Evolutionary conservation across 2,888 invertebrate species (phyloP).

Genomic region (Callyntrura guangdongensis): DNA sequence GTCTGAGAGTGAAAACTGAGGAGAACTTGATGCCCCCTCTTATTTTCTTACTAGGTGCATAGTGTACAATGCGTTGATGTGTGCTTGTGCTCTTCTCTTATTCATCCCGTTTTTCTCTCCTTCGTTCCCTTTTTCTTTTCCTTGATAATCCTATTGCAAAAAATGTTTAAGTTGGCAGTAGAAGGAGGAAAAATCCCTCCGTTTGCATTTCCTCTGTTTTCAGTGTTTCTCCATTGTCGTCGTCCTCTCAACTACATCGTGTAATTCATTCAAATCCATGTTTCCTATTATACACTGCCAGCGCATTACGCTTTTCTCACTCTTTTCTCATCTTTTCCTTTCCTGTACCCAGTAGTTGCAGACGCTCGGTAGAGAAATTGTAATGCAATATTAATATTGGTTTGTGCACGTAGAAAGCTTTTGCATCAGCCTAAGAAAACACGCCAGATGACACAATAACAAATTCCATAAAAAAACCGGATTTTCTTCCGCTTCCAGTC

Average conservation of each 20-base stretch:
- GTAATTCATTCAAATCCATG: constrained; percentile 66
- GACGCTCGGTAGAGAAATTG: neutral
- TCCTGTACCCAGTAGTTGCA: too few species aligned
- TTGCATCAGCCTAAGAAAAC: neutral
- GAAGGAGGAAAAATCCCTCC: constrained; percentile 7
- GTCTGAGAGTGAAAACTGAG: constrained; percentile 68
- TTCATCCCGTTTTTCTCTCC: neutral
- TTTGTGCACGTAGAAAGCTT: neutral
- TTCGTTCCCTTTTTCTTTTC: constrained; percentile 19
- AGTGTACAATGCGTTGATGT: too few species aligned
- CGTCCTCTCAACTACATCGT: constrained; percentile 27
- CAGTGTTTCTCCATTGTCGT: neutral
- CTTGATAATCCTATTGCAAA: constrained; percentile 67
- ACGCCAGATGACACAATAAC: constrained; percentile 55
- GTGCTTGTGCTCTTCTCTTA: too few species aligned
- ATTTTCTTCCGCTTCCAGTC: constrained; percentile 23
- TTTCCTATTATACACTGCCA: constrained; percentile 1
- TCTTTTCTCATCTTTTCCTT: constrained; percentile 11
- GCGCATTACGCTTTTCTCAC: constrained; percentile 20
- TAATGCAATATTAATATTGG: neutral
- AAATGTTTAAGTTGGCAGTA: neutral
- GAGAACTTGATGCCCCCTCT: constrained; percentile 54
- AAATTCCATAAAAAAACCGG: constrained; percentile 29
- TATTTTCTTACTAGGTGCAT: too few species aligned
- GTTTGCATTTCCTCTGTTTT: constrained; percentile 64